These are phyloP conservation scores for Dryococelus australis DNA, from an alignment of 2,888 invertebrate species.

Conservation along the genomic window DNA sequence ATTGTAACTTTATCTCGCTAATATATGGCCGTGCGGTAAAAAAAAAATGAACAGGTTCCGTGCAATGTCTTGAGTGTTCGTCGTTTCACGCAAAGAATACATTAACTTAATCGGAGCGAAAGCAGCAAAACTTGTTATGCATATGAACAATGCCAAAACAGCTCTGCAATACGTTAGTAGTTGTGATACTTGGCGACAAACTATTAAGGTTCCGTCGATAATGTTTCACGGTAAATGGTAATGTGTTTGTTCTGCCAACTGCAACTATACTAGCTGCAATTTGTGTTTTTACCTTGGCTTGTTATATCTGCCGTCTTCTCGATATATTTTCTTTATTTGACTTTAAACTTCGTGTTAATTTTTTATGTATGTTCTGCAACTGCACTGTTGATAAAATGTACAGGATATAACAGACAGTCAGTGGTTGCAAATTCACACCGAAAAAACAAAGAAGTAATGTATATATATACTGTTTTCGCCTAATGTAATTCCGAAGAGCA, in stretches of 20 bases:
- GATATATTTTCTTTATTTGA: neutral
- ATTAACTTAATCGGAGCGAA: neutral
- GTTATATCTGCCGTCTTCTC: neutral
- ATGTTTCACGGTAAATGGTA: neutral
- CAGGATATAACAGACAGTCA: no score
- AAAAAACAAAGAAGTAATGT: no score
- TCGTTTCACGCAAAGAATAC: neutral
- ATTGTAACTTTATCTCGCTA: neutral
- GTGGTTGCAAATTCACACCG: no score
- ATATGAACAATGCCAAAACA: neutral
- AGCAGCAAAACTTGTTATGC: neutral
- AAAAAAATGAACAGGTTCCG: neutral
- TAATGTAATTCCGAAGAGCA: no score
- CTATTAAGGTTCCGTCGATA: neutral
- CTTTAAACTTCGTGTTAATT: no score
- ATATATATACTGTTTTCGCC: no score
- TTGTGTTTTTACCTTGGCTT: neutral
- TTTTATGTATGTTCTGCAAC: no score
- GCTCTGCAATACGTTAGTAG: neutral
- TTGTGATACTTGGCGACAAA: neutral
- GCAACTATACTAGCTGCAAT: no score
- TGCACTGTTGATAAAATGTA: no score
- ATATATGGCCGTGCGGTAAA: neutral
- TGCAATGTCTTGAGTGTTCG: neutral
- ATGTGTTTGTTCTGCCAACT: no score